Conservation (phyloP, 2,888 invertebrate genomes). For the Ctena decussata region DNA sequence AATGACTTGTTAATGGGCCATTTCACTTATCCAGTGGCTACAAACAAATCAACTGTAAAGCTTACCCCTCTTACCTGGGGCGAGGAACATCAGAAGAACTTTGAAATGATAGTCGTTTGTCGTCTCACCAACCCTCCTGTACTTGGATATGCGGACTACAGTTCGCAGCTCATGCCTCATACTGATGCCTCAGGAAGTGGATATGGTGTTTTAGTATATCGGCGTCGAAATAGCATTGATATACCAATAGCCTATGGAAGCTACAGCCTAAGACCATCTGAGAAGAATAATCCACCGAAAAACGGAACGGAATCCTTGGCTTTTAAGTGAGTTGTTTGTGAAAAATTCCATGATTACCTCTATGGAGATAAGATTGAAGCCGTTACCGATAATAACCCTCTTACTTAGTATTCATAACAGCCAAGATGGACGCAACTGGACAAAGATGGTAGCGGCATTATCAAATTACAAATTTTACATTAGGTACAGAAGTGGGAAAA, state of each 20-base stretch:
- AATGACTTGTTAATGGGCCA: not conserved
- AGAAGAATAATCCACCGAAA: not conserved
- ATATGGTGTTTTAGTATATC: not conserved
- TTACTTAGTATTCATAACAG: not conserved
- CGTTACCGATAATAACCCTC: not conserved
- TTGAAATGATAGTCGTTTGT: not conserved
- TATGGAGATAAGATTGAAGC: slow-evolving; percentile 7
- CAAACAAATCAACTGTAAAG: not conserved
- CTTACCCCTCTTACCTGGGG: not conserved
- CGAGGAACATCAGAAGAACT: not conserved
- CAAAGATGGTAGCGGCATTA: not conserved
- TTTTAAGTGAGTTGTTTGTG: not conserved
- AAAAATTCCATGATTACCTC: slow-evolving; percentile 12
- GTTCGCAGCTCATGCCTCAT: not conserved
- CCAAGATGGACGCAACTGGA: not conserved
- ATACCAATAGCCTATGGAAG: too few species aligned
- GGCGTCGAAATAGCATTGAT: too few species aligned
- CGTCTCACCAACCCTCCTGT: not conserved
- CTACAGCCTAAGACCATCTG: too few species aligned
- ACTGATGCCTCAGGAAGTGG: not conserved
- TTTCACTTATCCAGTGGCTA: not conserved
- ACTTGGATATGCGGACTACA: slow-evolving; percentile 20
- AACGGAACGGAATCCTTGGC: not conserved
- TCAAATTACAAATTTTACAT: slow-evolving; percentile 10
- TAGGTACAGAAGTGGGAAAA: slow-evolving; percentile 1